These are phyloP conservation scores for Tylochromis polylepis DNA, from an alignment of 2,113 vertebrate genomes.

Conservation along the genomic window DNA sequence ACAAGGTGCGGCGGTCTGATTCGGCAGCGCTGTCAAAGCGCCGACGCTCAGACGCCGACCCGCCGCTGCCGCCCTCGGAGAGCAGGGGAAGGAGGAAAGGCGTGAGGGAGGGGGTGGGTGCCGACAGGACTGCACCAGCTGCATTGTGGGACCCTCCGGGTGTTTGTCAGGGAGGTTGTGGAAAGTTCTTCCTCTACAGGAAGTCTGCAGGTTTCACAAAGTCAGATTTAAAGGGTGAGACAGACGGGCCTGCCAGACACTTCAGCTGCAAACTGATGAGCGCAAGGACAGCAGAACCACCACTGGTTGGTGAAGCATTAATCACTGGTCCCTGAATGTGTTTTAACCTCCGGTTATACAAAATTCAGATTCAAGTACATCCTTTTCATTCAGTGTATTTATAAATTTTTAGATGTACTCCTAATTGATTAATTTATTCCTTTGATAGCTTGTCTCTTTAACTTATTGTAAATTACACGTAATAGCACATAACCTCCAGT, in stretches of 20 bases:
- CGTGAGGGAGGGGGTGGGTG: neutral
- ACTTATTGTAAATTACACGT: neutral
- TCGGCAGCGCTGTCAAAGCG: slow-evolving; percentile 8
- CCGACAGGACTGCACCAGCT: slow-evolving; percentile 25
- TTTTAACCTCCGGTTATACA: neutral
- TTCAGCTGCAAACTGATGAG: neutral
- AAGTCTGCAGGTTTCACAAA: slow-evolving; percentile 26
- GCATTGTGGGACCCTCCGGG: slow-evolving; percentile 6
- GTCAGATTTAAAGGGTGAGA: slow-evolving; percentile 21
- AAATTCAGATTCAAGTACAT: neutral
- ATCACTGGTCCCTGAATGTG: neutral
- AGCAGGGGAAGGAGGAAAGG: too few species aligned
- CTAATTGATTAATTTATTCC: neutral
- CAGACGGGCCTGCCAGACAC: slow-evolving; percentile 8
- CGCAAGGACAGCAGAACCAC: neutral
- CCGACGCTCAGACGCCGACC: neutral
- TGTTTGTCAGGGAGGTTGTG: neutral
- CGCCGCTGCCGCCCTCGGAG: neutral
- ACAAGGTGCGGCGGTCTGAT: slow-evolving; percentile 28
- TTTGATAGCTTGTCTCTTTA: neutral
- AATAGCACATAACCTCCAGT: neutral
- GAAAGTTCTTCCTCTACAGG: neutral
- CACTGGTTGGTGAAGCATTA: neutral
- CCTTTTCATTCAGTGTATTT: neutral
- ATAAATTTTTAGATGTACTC: neutral